phyloP scores from a whole-genome alignment of 1,140 invertebrate species.

The Hyposmocoma kahamanoa region DNA sequence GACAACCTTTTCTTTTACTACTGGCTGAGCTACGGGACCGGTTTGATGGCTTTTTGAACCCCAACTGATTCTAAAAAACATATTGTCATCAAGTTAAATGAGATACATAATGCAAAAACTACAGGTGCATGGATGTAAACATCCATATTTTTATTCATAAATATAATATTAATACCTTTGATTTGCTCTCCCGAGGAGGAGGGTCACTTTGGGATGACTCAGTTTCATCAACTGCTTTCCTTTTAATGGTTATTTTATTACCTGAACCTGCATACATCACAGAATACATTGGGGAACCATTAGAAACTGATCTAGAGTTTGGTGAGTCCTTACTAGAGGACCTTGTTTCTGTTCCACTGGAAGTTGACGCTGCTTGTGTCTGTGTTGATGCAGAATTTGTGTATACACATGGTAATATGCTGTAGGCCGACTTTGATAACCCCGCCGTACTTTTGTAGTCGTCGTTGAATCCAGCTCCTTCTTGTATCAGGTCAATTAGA shows the following conservation, averaged over 20 bases:
- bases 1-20: slow-evolving; percentile 83
- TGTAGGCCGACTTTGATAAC: slow-evolving; percentile 81
- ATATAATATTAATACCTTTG: slow-evolving; percentile 18
- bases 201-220: slow-evolving; percentile 36
- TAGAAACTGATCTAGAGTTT: slow-evolving; percentile 76
- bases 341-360: slow-evolving; percentile 48
- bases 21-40: slow-evolving; percentile 56
- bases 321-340: slow-evolving; percentile 56
- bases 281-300: slow-evolving; percentile 83
- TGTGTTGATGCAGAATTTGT: slow-evolving; percentile 81
- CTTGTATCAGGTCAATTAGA: slow-evolving; percentile 84
- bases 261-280: slow-evolving; percentile 85
- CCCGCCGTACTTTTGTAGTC: slow-evolving; percentile 82
- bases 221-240: slow-evolving; percentile 78
- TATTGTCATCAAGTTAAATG: slow-evolving; percentile 6
- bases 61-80: slow-evolving; percentile 51
- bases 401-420: slow-evolving; percentile 82
- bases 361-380: slow-evolving; percentile 71
- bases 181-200: slow-evolving; percentile 47
- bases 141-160: not conserved
- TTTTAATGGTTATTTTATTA: slow-evolving; percentile 88
- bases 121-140: not conserved
- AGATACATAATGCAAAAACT: not conserved
- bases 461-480: slow-evolving; percentile 85
- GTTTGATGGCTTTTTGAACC: slow-evolving; percentile 73